Evolutionary conservation across 2,113 vertebrate species (phyloP), one percentile per base, ranked within the genome.

Genomic region (Corythornis vintsioides): DNA sequence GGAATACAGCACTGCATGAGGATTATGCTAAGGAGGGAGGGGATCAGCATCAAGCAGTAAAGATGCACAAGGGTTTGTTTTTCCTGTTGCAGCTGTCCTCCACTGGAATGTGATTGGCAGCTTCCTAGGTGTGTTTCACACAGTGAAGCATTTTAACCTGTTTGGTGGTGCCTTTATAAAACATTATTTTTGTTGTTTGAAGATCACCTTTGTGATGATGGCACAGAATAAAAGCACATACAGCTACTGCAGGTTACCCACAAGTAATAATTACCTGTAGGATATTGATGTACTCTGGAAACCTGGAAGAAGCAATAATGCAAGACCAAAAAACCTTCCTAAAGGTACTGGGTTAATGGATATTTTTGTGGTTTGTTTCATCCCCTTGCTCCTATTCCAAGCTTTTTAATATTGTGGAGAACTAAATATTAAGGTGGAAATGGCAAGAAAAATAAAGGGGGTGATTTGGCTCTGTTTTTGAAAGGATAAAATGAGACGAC

Each of bases 271-370:
- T 7, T 40, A 64, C 25, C 26, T 73, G 59, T 17, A 22, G 67
- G 48, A 83, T 24, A 81, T 5, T 9, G 47, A 50, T 85, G 63
- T 9, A 3, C 63, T 63, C 25, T 42, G 57, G 45, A 78, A 57
- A n/a, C 55, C 55, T 83, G 67, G 65, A 83, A 92, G 70, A 43
- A 66, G 15, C 53, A 82, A 75, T 52, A 56, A 82, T 33, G 53
- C 28, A 60, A 38, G 57, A 12, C 20, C 31, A 19, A 70, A 63
- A 69, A 53, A 20, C 26, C 48, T 71, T 69, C 35, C 57, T 40
- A 35, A 64, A 79, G 71, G 12, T 66, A 55, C 7, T 24, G 70
- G 84, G 50, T 47, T 89, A 56, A 88, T 63, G 14, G 63, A 69
- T 47, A 19, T 59, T 26, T 69, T 40, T 47, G 31, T 82, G 35